These are phyloP conservation scores for Ephestia elutella DNA, from an alignment of 1,140 invertebrate species.

Conservation along the genomic window DNA sequence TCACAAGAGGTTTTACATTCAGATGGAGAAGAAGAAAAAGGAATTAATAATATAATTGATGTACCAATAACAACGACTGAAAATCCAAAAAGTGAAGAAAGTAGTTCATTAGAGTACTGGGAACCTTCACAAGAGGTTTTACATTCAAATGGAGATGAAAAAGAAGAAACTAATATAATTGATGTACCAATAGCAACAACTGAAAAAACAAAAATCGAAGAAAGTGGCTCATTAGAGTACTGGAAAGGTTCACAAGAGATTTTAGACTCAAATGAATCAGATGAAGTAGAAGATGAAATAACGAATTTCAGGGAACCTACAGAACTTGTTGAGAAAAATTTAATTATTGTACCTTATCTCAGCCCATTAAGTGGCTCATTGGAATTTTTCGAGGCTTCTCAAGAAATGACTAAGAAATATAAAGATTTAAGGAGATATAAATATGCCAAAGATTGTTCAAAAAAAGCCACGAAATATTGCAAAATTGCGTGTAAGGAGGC, in stretches of 20 bases:
- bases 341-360: neutral
- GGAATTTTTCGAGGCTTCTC: neutral
- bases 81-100: neutral
- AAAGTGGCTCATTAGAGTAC: neutral
- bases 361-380: neutral
- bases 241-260: no score
- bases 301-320: no score
- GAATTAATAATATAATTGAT: no score
- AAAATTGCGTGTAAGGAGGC: constrained; percentile 13
- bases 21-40: neutral
- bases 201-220: neutral
- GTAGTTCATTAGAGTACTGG: neutral
- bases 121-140: neutral
- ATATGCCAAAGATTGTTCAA: neutral
- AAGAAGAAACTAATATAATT: no score
- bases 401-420: neutral
- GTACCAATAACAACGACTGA: neutral
- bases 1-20: neutral
- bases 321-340: neutral
- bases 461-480: constrained; percentile 15
- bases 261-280: no score
- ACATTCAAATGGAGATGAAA: neutral
- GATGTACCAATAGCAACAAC: no score
- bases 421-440: neutral
- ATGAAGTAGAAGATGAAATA: no score